Evolutionary conservation across 2,113 vertebrate genomes (phyloP).

Genomic region (Danionella cerebrum): DNA sequence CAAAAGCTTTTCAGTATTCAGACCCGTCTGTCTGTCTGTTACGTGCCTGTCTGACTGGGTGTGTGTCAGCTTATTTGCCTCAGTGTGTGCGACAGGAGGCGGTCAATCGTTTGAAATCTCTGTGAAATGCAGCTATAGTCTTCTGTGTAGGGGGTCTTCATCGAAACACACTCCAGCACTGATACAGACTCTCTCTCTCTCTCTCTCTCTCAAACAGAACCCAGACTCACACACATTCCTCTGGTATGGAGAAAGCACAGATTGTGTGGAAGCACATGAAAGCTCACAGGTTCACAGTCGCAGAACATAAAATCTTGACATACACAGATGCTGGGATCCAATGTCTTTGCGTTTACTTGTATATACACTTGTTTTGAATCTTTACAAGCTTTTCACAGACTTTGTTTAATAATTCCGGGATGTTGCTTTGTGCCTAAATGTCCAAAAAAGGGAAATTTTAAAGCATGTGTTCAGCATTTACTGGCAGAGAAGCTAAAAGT

Average conservation of each 20-base stretch:
- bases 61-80: conserved; percentile 6
- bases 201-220: conserved; percentile 13
- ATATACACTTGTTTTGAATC: not conserved
- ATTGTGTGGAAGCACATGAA: not conserved
- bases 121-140: conserved; percentile 24
- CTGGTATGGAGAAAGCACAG: conserved; percentile 18
- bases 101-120: conserved; percentile 38
- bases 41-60: conserved; percentile 4
- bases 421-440: no score
- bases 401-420: no score
- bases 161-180: conserved; percentile 19
- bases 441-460: no score
- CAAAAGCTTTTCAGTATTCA: conserved; percentile 4
- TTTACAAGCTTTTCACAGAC: not conserved
- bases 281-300: not conserved
- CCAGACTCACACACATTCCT: conserved; percentile 9
- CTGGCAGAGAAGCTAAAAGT: no score
- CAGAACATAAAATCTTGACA: not conserved
- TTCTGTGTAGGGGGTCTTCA: conserved; percentile 34
- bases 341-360: not conserved
- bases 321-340: not conserved
- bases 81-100: conserved; percentile 17
- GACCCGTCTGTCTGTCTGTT: conserved; percentile 3
- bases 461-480: no score
- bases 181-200: not conserved